phyloP scores from a whole-genome alignment of 1,140 invertebrate species.

The Anadara kagoshimensis region DNA sequence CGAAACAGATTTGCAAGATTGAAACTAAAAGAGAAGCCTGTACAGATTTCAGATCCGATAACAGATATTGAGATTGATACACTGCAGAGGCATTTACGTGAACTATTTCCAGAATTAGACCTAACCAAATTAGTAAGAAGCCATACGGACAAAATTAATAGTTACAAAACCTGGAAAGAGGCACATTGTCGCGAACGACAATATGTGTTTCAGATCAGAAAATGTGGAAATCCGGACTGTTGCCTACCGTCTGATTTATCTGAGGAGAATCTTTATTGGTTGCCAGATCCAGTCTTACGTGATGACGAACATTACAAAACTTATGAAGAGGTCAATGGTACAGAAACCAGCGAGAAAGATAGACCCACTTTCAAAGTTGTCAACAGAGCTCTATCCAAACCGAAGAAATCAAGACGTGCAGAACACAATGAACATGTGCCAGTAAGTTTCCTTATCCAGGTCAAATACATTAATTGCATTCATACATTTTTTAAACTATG shows the following conservation, averaged over 20 bases:
- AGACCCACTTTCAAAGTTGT: constrained; percentile 5
- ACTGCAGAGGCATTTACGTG: constrained; percentile 4
- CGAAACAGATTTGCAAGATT: background rate
- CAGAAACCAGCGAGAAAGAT: constrained; percentile 3
- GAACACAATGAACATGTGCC: no score
- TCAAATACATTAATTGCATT: no score
- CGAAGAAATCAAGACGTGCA: no score
- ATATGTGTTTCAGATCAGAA: constrained; percentile 26
- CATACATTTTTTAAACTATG: no score
- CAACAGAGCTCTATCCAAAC: no score
- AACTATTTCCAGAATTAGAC: constrained; percentile 6
- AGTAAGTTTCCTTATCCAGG: no score
- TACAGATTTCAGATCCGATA: background rate
- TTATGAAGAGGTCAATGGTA: constrained; percentile 3
- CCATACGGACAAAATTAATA: background rate
- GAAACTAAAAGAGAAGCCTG: background rate
- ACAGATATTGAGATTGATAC: background rate
- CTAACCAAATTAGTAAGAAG: background rate
- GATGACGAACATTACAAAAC: constrained; percentile 12
- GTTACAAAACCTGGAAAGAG: background rate
- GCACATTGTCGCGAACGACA: constrained; percentile 16
- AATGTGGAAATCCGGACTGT: constrained; percentile 14
- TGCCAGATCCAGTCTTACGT: constrained; percentile 27
- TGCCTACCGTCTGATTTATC: constrained; percentile 6
- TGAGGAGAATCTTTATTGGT: background rate